Percentiles rank a stretch among this genome's conserved stretches.
Conservation (phyloP, 64 coral and sea anemone genomes). For the Pocillopora verrucosa region DNA sequence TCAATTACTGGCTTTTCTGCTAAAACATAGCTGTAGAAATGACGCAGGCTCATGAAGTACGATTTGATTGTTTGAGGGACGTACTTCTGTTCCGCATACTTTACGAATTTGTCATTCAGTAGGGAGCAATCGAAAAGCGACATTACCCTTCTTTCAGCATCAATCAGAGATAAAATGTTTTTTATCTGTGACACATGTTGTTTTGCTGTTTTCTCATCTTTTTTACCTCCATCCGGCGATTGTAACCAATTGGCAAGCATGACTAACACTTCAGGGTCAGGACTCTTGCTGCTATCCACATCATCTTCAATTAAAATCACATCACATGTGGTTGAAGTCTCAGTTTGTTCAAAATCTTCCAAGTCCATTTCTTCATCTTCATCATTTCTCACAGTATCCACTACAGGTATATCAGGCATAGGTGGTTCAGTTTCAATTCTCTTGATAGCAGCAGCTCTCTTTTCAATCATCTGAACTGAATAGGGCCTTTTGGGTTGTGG, state of each 20-base stretch:
- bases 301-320: too few species aligned
- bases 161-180: constrained; percentile 48
- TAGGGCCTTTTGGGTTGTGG: not conserved
- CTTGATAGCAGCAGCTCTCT: not conserved
- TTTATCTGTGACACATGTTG: constrained; percentile 62
- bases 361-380: too few species aligned
- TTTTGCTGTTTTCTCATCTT: constrained; percentile 49
- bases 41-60: constrained; percentile 5
- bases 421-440: too few species aligned
- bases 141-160: not conserved
- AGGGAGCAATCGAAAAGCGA: constrained; percentile 8
- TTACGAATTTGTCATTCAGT: not conserved
- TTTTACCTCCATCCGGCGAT: too few species aligned
- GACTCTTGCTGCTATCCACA: too few species aligned
- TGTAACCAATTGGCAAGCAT: too few species aligned
- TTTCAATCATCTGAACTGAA: constrained; percentile 1
- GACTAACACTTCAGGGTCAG: too few species aligned
- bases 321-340: too few species aligned
- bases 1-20: too few species aligned
- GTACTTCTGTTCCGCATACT: constrained; percentile 16
- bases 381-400: too few species aligned
- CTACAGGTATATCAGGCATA: too few species aligned
- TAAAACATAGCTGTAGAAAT: constrained; percentile 29
- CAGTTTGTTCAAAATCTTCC: too few species aligned
- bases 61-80: constrained; percentile 39